A percentile compares a stretch with the other conserved stretches of the same genome.
These are phyloP conservation scores for Phenganax marumi DNA, from an alignment of 92 coral and sea anemone species.

Conservation along the genomic window DNA sequence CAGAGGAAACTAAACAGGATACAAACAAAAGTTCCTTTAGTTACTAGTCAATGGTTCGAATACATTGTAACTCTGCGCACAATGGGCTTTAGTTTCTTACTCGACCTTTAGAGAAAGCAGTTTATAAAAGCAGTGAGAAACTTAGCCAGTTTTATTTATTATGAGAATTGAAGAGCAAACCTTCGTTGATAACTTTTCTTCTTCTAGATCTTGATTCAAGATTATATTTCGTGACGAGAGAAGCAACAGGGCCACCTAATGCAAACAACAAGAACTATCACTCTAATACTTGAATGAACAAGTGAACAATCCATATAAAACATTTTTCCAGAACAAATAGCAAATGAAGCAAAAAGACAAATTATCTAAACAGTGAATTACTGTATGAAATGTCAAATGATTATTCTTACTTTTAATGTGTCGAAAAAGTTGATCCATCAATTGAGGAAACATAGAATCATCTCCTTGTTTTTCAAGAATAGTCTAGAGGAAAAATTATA, in stretches of 20 bases:
- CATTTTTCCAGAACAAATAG: background rate
- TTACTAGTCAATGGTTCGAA: background rate
- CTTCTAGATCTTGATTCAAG: constrained; percentile 1
- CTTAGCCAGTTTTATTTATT: background rate
- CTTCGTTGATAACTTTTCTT: constrained; percentile 14
- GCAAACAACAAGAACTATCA: background rate
- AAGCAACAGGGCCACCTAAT: constrained; percentile 16
- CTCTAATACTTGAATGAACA: background rate
- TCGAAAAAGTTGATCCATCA: constrained; percentile 18
- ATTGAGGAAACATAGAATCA: constrained; percentile 13
- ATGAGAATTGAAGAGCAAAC: background rate
- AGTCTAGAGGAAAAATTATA: constrained; percentile 9
- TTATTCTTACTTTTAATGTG: constrained; percentile 1
- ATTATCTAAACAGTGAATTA: too few species aligned
- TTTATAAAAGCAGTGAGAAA: background rate
- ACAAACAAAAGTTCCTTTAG: background rate
- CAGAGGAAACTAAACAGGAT: constrained; percentile 12
- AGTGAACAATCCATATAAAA: background rate
- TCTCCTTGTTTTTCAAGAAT: constrained; percentile 41
- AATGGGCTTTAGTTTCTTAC: background rate
- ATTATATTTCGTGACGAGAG: constrained; percentile 27
- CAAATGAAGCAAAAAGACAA: too few species aligned
- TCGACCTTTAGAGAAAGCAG: background rate
- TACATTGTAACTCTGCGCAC: background rate
- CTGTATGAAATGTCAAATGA: too few species aligned